Base-by-base conservation (phyloP, 2,113 vertebrate genomes). In the Catagonus wagneri region DNA sequence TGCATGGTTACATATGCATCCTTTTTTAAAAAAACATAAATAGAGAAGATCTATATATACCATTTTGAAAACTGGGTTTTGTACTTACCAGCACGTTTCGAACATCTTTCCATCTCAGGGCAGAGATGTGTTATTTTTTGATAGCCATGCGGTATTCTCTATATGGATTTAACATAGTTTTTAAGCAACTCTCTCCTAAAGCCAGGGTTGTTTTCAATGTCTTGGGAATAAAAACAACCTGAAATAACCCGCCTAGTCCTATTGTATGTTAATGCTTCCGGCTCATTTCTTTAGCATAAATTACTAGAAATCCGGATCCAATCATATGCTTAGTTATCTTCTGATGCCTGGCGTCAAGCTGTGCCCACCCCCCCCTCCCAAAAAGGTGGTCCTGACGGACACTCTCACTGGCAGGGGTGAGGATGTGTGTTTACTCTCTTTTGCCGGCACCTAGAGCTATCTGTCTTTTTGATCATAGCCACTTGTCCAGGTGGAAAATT, bases 21-120 rank as follows among this genome's bases (percentile, higher is more conserved):
- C 34, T 39, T 60, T 85, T 66, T 23, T 10, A 27, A 44, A 44
- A 44, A 27, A 14, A 29, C 5, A 52, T 79, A 74, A 19, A 76
- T 61, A 91, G 56, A 76, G 12, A 86, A 89, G 32, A 32, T 66
- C 22, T 93, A 23, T 54, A 25, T 86, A 39, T 34, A 63, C 12
- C 50, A 36, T 89, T 95, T 58, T 71, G 54, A 23, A 94, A 95
- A 78, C 34, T 29, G 83, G 10, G n/a, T 94, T 96, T 89, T 87
- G 44, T 78, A 44, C 19, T 75, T 88, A 52, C 58, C 56, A 83
- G 16, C 65, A 60, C 44, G 20, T 60, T 92, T 94, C 54, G 32
- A 76, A 81, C 22, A 95, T 81, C 58, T 79, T 87, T 61, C 25
- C 66, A 68, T 78, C 69, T 86, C 68, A 63, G 25, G 6, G 63